Base-by-base conservation (phyloP, 2,113 vertebrate genomes). In the Cynopterus brachyotis region DNA sequence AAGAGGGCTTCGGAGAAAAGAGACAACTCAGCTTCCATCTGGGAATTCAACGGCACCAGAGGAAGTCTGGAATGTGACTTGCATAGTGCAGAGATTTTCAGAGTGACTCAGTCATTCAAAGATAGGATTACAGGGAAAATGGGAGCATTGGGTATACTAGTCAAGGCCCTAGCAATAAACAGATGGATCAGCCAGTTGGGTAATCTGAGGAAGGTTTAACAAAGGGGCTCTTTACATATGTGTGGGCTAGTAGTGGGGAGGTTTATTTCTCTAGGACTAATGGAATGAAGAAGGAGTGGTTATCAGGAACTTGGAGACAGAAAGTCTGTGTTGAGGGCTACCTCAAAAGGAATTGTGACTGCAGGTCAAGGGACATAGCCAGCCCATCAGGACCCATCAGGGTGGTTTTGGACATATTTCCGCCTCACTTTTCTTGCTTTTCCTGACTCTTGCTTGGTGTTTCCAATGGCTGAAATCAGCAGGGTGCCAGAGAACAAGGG, bases 21-120 rank as follows among this genome's bases (percentile, higher is more conserved):
- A 47, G 32, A 76, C 50, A 87, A 24, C 15, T 89, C 55, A 72
- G 62, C 37, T 85, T 76, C 62, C 86, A 22, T 95, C 32, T 90
- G 73, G 67, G 66, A 92, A 69, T 82, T 89, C 47, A 50, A 11
- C 60, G 85, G 32, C 32, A n/a, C 45, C 66, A 80, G 87, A 89
- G 70, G 89, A 89, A 94, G 75, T 84, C 70, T 73, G 91, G 84
- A 73, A 81, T 85, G 13, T 76, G 53, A 70, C 45, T 93, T 90
- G 69, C 59, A 72, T 6, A 88, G 70, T 57, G 7, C 19, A 80
- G 82, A 92, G 81, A 76, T 90, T 84, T 91, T 57, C 70, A 93
- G 59, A 64, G 30, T 82, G 47, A 82, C 53, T 75, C 67, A 70
- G 2, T 87, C 22, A 8, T 86, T 91, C 40, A 85, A 37, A 67